Base-by-base conservation (phyloP, 2,113 vertebrate species). In the Indicator indicator region DNA sequence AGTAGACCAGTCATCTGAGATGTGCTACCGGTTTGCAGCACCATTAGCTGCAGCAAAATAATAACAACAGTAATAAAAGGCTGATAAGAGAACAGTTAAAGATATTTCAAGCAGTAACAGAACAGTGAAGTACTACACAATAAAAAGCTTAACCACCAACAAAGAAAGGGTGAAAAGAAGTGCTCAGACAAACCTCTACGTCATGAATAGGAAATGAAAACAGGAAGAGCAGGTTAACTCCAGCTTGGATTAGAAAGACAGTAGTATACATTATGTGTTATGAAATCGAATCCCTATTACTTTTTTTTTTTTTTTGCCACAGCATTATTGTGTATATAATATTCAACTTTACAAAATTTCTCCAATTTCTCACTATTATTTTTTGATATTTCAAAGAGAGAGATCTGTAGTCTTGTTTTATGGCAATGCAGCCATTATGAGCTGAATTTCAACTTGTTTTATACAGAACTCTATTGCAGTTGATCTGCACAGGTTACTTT, bases 401-500 rank as follows among this genome's bases (percentile, higher is more conserved):
- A 89, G 16, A 32, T 50, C 60, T 62, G 42, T 90, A 76, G 55
- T 74, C n/a, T 58, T 28, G 60, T 81, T 89, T 83, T 59, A 83
- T 67, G 40, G 33, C 52, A 91, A 62, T 93, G 62, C 18, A 85
- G 30, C 20, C 44, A 52, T 27, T 97, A 95, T 84, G 94, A 98
- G 97, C 97, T 96, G 95, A 90, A 93, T 91, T 88, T 81, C 50
- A 87, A 65, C 38, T 76, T 83, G 21, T 46, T 86, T 70, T 67
- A 50, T 30, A 71, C 6, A 75, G 33, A 79, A 97, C 97, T 97
- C 97, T 97, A 95, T n/a, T 93, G 46, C 97, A 98, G 97, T 98
- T 95, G 96, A 94, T 73, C 94, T 92, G 82, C 90, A 92, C 95
- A 46, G 95, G 96, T 97, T 97, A 97, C 98, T 94, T 93, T 94